These are phyloP conservation scores for Drosophila oshimai DNA, from an alignment of 1,140 invertebrate species.

Conservation along the genomic window DNA sequence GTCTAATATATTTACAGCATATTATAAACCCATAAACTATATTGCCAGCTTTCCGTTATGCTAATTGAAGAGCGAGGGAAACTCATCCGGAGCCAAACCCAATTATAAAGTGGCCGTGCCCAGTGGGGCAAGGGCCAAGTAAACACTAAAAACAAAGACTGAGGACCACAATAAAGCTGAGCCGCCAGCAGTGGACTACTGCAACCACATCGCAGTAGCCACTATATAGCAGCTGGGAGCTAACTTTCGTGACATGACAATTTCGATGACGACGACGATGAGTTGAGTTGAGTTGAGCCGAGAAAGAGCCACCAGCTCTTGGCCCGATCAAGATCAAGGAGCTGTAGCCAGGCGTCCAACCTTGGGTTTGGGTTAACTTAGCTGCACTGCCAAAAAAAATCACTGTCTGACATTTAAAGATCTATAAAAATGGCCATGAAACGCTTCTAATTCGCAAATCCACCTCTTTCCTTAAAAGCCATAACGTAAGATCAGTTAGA, in stretches of 20 bases:
- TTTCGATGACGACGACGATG: conserved; percentile 77
- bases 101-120: conserved; percentile 56
- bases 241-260: conserved; percentile 79
- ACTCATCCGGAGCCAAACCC: conserved; percentile 33
- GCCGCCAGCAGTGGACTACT: conserved; percentile 28
- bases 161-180: conserved; percentile 62
- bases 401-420: neutral
- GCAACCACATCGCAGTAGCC: conserved; percentile 30
- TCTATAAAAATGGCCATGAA: too few relatives aligned
- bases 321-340: conserved; percentile 68
- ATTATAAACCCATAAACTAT: conserved; percentile 32
- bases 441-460: too few relatives aligned
- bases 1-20: neutral
- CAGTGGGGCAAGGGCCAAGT: conserved; percentile 34
- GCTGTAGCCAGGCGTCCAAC: conserved; percentile 8
- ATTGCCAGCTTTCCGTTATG: conserved; percentile 21
- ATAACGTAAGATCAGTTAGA: too few relatives aligned
- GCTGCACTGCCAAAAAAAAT: conserved; percentile 6
- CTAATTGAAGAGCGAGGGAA: conserved; percentile 22
- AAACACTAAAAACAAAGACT: conserved; percentile 44
- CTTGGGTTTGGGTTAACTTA: conserved; percentile 14
- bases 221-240: conserved; percentile 57
- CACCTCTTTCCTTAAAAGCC: too few relatives aligned
- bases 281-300: conserved; percentile 15
- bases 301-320: conserved; percentile 6